Percentiles rank a stretch among this genome's conserved stretches.
phyloP scores from a whole-genome alignment of 2,888 invertebrate species.

The Acanthoscelides obtectus region DNA sequence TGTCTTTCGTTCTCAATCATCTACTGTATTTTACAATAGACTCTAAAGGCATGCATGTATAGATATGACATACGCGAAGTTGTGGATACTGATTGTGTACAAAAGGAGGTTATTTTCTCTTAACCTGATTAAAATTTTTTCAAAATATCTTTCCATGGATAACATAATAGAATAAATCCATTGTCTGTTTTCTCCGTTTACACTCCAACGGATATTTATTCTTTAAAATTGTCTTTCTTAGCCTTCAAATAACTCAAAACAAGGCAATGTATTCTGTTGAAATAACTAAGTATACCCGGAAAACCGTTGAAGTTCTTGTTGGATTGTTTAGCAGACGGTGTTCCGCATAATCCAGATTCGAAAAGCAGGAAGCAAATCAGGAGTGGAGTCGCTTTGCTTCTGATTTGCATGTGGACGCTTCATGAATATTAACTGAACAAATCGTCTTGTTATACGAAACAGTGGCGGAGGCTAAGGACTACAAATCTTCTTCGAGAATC shows the following conservation, averaged over 20 bases:
- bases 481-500: too few species aligned
- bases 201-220: neutral
- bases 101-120: too few species aligned
- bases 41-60: too few species aligned
- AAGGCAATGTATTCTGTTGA: neutral
- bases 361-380: slow-evolving; percentile 43
- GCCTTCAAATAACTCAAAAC: neutral
- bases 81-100: too few species aligned
- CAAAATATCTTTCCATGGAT: too few species aligned
- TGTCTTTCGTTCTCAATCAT: too few species aligned
- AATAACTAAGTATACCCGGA: neutral
- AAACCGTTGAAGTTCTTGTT: slow-evolving; percentile 18
- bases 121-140: too few species aligned
- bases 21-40: too few species aligned
- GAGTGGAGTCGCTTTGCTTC: slow-evolving; percentile 37
- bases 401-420: slow-evolving; percentile 43
- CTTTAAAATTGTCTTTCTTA: neutral
- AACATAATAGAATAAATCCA: too few species aligned
- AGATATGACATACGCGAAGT: too few species aligned
- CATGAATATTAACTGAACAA: slow-evolving; percentile 45
- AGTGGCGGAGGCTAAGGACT: slow-evolving; percentile 8
- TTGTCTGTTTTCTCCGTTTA: neutral
- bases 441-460: slow-evolving; percentile 17
- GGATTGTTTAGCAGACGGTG: slow-evolving; percentile 31
- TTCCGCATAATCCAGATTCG: slow-evolving; percentile 37